Evolutionary conservation across 2,113 vertebrate species (phyloP).

Genomic region (Morone saxatilis): DNA sequence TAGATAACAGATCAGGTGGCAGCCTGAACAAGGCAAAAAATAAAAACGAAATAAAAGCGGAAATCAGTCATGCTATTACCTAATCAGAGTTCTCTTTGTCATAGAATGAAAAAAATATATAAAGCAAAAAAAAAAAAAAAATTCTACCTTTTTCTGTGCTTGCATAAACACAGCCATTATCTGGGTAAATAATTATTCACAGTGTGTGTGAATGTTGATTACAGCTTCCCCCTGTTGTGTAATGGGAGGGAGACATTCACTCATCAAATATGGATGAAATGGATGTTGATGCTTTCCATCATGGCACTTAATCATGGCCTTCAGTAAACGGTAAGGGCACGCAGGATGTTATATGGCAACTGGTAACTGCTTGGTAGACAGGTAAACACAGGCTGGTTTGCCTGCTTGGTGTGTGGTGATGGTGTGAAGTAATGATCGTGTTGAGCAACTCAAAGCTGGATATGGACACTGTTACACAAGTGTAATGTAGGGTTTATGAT

Average conservation of each 20-base stretch:
- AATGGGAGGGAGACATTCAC: constrained; percentile 65
- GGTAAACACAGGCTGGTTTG: constrained; percentile 37
- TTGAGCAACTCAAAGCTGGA: background rate
- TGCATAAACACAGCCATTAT: constrained; percentile 76
- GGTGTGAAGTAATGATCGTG: background rate
- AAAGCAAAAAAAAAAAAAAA: background rate
- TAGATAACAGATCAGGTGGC: constrained; percentile 40
- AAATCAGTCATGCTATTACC: constrained; percentile 64
- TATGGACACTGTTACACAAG: background rate
- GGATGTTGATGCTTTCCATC: constrained; percentile 74
- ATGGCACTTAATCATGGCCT: constrained; percentile 71
- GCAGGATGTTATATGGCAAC: constrained; percentile 42
- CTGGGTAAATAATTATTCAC: constrained; percentile 77
- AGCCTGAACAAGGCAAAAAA: constrained; percentile 45
- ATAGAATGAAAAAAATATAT: constrained; percentile 16
- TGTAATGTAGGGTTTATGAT: background rate
- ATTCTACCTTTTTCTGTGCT: constrained; percentile 44
- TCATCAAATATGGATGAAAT: constrained; percentile 83
- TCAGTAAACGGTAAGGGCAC: constrained; percentile 58
- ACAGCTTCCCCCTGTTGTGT: constrained; percentile 74
- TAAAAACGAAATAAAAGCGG: constrained; percentile 29
- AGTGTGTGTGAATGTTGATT: constrained; percentile 79
- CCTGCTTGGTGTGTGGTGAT: background rate
- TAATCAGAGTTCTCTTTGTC: constrained; percentile 72
- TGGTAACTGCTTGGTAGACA: constrained; percentile 18